These are phyloP conservation scores for Eubucco bourcierii DNA, from an alignment of 2,113 vertebrate genomes.

Conservation along the genomic window DNA sequence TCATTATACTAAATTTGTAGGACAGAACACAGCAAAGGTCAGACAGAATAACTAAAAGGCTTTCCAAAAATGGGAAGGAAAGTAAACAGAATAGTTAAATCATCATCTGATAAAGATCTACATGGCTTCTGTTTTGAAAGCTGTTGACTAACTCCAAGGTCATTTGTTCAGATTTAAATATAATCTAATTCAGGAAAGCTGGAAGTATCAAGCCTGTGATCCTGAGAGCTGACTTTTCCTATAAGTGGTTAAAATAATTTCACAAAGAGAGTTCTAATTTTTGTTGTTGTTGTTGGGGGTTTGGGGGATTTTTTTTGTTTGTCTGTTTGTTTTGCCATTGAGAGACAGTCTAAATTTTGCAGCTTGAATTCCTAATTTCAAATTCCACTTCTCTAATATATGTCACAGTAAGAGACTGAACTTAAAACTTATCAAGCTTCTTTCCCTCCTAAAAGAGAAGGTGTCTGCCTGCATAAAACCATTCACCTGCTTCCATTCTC, in stretches of 20 bases:
- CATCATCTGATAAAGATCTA: not conserved
- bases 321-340: not conserved
- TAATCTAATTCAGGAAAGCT: not conserved
- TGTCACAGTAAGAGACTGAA: not conserved
- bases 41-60: not conserved
- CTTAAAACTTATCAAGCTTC: not conserved
- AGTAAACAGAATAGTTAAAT: not conserved
- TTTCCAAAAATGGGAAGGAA: not conserved
- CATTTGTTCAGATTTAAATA: not conserved
- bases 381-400: not conserved
- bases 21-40: not conserved
- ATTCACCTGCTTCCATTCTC: not conserved
- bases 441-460: not conserved
- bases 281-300: too few relatives aligned
- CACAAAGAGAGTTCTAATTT: not conserved
- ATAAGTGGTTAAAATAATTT: not conserved
- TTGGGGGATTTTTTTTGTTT: too few relatives aligned
- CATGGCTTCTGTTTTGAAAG: not conserved
- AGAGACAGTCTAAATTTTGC: not conserved
- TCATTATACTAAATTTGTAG: not conserved
- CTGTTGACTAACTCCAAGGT: not conserved
- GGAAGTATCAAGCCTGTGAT: not conserved
- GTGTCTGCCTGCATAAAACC: not conserved
- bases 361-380: not conserved
- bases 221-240: not conserved